Evolutionary conservation across 92 coral and sea anemone species (phyloP).

Genomic region (Phenganax stokvisi): DNA sequence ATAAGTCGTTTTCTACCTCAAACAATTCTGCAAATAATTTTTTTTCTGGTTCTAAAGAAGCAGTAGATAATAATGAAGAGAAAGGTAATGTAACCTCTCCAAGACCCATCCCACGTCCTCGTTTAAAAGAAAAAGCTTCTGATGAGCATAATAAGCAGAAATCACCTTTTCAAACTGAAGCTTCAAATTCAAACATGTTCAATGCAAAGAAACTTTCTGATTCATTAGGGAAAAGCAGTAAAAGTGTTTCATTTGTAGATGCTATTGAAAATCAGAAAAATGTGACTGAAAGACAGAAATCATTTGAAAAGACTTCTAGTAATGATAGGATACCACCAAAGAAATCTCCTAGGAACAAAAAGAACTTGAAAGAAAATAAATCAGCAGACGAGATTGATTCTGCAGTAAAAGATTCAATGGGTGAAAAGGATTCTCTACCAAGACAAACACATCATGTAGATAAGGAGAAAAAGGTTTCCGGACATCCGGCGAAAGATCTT

Average conservation of each 20-base stretch:
- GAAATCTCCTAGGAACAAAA: slow-evolving; percentile 10
- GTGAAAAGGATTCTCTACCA: too few species aligned
- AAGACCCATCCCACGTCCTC: slow-evolving; percentile 32
- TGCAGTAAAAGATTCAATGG: too few species aligned
- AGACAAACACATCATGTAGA: too few species aligned
- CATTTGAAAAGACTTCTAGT: neutral
- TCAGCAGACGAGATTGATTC: neutral
- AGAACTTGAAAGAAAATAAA: neutral
- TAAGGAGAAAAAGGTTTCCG: too few species aligned
- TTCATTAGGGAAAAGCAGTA: slow-evolving; percentile 19
- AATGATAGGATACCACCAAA: slow-evolving; percentile 20
- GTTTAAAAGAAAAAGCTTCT: neutral
- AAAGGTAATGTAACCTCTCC: slow-evolving; percentile 2
- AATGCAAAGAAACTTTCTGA: slow-evolving; percentile 24
- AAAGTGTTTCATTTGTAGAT: slow-evolving; percentile 28
- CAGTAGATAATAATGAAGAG: neutral
- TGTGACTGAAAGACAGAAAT: neutral
- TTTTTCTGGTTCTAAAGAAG: slow-evolving; percentile 10
- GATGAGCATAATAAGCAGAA: neutral
- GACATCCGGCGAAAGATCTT: neutral
- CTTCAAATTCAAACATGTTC: neutral
- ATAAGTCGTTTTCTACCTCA: neutral
- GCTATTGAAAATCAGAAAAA: neutral
- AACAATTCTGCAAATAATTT: neutral
- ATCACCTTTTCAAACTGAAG: neutral